Evolutionary conservation across 2,888 invertebrate genomes (phyloP), one percentile per base, ranked within the genome.

Genomic region (Torymus auratus): DNA sequence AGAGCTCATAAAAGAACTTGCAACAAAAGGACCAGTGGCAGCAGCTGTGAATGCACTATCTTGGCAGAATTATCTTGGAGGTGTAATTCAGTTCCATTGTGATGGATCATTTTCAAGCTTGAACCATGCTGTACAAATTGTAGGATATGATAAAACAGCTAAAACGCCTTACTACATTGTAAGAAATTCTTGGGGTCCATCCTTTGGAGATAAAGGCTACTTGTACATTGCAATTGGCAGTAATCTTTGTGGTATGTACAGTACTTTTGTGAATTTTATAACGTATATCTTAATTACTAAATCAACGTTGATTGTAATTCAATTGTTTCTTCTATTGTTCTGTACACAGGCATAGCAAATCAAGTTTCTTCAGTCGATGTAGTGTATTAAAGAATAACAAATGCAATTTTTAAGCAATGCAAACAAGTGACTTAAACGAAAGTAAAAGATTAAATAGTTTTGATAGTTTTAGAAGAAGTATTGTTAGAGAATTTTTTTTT

Each of bases 11-110:
- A 84, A 86, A 23, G 86, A 93, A 5, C 84, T 97, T 64, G 95
- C 94, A 5, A 92, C 91, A 14, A 94, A 95, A 87, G 97, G 97
- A 0, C 97, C 97, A 0, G 93, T 97, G 1, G 93, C 95, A 0
- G 96, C 94, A 0, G 95, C 96, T 0, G 95, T 97, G 0, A 97
- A 97, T 90, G 97, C 96, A 0, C 92, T 95, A 50, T 94, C 94
- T 0, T 97, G 97, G 97, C 96, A 96, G 91, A 94, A 96, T 91
- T 97, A 97, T 88, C 91, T 96, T 11, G 96, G 96, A 0, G 97
- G 97, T 0, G 93, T 96, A 55, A 95, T 97, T 87, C 95, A 96
- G 88, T 95, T 93, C 87, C 95, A 96, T 86, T 97, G 97, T 92
- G 94, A 94, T 75, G 93, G 93, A 2, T 89, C 92, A 0, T 89